Evolutionary conservation across 2,888 invertebrate genomes (phyloP), one percentile per base, ranked within the genome.

Genomic region (Pristionchus maxplancki): DNA sequence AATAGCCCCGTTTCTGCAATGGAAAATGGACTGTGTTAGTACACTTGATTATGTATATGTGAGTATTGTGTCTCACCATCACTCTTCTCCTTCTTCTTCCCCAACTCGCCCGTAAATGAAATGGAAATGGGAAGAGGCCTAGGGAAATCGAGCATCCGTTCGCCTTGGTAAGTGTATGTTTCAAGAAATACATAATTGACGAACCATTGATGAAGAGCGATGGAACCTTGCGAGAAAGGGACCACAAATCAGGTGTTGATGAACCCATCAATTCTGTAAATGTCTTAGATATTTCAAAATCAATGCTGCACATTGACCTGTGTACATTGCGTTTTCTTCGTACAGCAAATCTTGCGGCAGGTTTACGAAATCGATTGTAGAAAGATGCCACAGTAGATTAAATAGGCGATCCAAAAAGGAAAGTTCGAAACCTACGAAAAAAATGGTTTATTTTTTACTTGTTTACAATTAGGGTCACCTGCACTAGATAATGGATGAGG

Each of bases 81-180:
- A 2, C 6, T 83, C 31, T 83, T 83, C 53, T 83, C 53, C 53
- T 90, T 91, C 28, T 88, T 81, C n/a, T 90, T 88, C 62, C 93
- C 89, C 88, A 93, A 67, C 90, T 94, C 89, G 67, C 93, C 94
- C 81, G 93, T 92, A 88, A 93, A 93, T 11, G 90, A 89, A 34
- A 94, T 93, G 74, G 93, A 92, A 83, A 90, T 71, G 9, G 94
- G 93, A 13, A 94, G 89, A 13, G 94, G 94, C 0, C 94, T 91
- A 2, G 94, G 94, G 87, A 94, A 94, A 89, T 94, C 94, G n/a
- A 94, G 91, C 89, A 94, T 92, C 62, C 93, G 88, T 88, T 94
- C 94, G 40, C 94, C 78, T 78, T 44, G n/a, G 13, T 28, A 11
- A 28, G 6, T 24, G 17, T 15, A 20, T 40, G 40, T 78, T 48